These are phyloP conservation scores for Hormiphora californensis DNA, from an alignment of 37 sponge, comb jelly and placozoan species.

Conservation along the genomic window DNA sequence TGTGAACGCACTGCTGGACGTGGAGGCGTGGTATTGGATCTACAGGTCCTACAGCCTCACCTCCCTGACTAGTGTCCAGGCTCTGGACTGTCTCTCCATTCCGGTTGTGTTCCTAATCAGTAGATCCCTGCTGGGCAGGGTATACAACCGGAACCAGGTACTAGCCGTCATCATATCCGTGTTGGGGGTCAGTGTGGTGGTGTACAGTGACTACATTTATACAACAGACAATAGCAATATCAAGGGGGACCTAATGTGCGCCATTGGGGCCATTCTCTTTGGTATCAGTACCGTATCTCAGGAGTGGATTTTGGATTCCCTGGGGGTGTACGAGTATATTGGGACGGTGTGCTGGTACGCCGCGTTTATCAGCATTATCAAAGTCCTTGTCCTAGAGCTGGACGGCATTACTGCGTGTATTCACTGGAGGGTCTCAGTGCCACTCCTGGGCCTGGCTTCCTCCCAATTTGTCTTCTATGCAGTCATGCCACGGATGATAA, in stretches of 20 bases:
- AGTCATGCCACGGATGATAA: constrained; percentile 2
- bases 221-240: not conserved
- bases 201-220: constrained; percentile 50
- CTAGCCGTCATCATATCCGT: not conserved
- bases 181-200: not conserved
- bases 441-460: not conserved
- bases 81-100: constrained; percentile 42
- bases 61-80: constrained; percentile 39
- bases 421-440: not conserved
- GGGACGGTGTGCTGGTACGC: constrained; percentile 53
- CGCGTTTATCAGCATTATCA: not conserved
- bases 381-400: not conserved
- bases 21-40: constrained; percentile 53
- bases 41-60: constrained; percentile 48
- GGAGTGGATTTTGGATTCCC: constrained; percentile 27
- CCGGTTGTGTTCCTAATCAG: not conserved
- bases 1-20: constrained; percentile 15
- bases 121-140: not conserved
- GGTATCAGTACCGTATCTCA: constrained; percentile 34
- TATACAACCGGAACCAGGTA: constrained; percentile 1
- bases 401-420: not conserved
- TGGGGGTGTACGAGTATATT: constrained; percentile 30
- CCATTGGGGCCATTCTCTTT: constrained; percentile 25
- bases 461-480: constrained; percentile 47
- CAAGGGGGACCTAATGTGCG: constrained; percentile 34